Evolutionary conservation across 2,888 invertebrate genomes (phyloP), one percentile per base, ranked within the genome.

Genomic region (Quadriops clusia): DNA sequence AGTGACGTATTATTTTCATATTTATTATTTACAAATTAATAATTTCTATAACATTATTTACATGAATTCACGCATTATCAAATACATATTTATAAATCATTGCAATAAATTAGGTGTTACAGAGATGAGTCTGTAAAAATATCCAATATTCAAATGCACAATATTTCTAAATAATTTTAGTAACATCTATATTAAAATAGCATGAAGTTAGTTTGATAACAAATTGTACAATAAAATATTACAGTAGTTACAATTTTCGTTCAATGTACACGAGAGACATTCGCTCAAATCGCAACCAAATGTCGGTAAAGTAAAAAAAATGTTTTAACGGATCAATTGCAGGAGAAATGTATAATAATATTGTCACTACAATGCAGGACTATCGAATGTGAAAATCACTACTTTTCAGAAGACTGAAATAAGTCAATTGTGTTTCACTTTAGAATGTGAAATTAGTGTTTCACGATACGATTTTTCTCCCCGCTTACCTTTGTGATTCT

Each of bases 211-310:
- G 29, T 31, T 31, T 32, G 28, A 40, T 45, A 53, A 54, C 51
- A 51, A 50, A 54, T 49, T 51, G 46, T 52, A 52, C 51, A 52
- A 45, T 45, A 48, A 51, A 47, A 50, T 49, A 45, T 53, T 50
- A 50, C 48, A 50, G 44, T 44, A 42, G 38, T 46, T 43, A 42
- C 38, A 41, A n/a, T n/a, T n/a, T n/a, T n/a, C n/a, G n/a, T n/a
- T n/a, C n/a, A n/a, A 36, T 36, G 39, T 43, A 42, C 41, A 43
- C 31, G 38, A 39, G 27, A 29, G 33, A 32, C 28, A 40, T 40
- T 37, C 33, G 28, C 36, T 33, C 13, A n/a, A n/a, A n/a, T n/a
- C n/a, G n/a, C n/a, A n/a, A n/a, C n/a, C n/a, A n/a, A n/a, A n/a
- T n/a, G n/a, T n/a, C n/a, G n/a, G n/a, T n/a, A n/a, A n/a, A n/a